These are phyloP conservation scores for Hipparchia sbordonii DNA, from an alignment of 2,888 invertebrate species.

Conservation along the genomic window DNA sequence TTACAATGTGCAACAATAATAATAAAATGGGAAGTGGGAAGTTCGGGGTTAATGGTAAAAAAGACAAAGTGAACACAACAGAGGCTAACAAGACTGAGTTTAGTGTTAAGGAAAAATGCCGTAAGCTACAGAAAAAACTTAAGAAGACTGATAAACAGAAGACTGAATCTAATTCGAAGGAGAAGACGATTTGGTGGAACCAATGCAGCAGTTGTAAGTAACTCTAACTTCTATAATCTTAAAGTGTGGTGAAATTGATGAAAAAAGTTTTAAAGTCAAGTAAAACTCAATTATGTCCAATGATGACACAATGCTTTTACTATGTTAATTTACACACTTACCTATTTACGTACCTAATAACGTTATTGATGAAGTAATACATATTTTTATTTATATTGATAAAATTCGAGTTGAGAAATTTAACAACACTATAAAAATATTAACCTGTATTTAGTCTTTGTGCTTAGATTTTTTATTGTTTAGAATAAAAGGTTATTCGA, in stretches of 20 bases:
- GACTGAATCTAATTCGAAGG: constrained; percentile 68
- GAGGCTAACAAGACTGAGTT: constrained; percentile 68
- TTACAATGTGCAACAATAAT: constrained; percentile 53
- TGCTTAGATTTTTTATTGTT: constrained; percentile 20
- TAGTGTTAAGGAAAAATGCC: constrained; percentile 78
- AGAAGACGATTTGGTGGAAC: constrained; percentile 81
- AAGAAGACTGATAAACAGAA: constrained; percentile 79
- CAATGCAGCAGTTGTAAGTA: constrained; percentile 78
- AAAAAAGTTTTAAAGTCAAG: neutral
- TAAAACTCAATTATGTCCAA: neutral
- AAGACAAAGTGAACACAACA: constrained; percentile 68
- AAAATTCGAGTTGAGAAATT: neutral
- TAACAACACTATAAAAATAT: constrained; percentile 1
- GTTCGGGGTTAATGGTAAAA: constrained; percentile 69
- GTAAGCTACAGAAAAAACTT: constrained; percentile 75
- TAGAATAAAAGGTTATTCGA: constrained; percentile 42
- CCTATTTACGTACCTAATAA: neutral
- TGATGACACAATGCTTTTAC: neutral
- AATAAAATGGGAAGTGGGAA: constrained; percentile 77
- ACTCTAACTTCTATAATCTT: neutral
- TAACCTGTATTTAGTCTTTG: constrained; percentile 4
- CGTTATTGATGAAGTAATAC: neutral
- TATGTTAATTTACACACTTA: too few relatives aligned
- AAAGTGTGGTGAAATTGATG: neutral
- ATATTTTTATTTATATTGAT: too few relatives aligned